phyloP scores from a whole-genome alignment of 2,113 vertebrate species.

The Heterochromis multidens region DNA sequence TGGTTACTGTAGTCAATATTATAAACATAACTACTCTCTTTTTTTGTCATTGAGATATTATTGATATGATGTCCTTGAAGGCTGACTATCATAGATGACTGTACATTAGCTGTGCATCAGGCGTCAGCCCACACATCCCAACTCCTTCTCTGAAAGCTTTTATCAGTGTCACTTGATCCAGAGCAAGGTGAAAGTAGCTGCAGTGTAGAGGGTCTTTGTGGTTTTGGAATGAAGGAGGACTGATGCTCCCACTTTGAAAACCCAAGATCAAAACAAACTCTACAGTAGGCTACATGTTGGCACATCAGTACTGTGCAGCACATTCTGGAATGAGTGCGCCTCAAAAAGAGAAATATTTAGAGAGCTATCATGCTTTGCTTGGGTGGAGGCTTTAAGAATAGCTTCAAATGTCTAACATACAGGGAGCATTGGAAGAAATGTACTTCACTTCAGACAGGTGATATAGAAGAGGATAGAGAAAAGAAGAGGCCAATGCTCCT shows the following conservation, averaged over 20 bases:
- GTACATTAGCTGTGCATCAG: not conserved
- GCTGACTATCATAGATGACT: not conserved
- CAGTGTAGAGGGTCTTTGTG: constrained; percentile 38
- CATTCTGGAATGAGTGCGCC: not conserved
- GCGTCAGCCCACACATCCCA: constrained; percentile 22
- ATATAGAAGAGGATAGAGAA: not conserved
- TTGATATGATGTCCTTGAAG: not conserved
- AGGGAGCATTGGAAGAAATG: not conserved
- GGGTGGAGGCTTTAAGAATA: not conserved
- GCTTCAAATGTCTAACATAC: not conserved
- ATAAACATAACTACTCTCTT: not conserved
- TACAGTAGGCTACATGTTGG: not conserved
- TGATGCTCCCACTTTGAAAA: constrained; percentile 19
- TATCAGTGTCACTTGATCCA: constrained; percentile 56
- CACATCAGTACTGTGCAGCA: not conserved
- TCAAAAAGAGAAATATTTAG: not conserved
- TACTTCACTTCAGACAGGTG: constrained; percentile 4
- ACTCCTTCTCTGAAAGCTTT: constrained; percentile 46
- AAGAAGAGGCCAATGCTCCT: not conserved
- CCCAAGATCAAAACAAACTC: constrained; percentile 32
- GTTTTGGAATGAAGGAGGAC: constrained; percentile 37
- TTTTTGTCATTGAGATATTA: not conserved
- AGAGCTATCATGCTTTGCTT: not conserved
- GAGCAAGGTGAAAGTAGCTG: constrained; percentile 24
- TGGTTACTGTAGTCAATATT: not conserved